Conservation (phyloP, 2,888 invertebrate genomes). For the Byasa hedistus region DNA sequence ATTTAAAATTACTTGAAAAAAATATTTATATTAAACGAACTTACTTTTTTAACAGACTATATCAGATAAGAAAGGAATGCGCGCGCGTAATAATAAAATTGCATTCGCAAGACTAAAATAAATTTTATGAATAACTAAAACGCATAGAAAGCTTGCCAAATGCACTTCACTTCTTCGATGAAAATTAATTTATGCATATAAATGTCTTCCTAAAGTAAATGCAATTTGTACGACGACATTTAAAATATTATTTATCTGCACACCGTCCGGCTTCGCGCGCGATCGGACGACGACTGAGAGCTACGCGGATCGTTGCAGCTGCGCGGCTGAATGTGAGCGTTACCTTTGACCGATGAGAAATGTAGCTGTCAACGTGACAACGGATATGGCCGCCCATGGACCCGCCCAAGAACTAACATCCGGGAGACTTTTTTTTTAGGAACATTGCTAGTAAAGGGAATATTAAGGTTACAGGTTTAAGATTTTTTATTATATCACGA, state of each 20-base stretch:
- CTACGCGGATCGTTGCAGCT: constrained; percentile 33
- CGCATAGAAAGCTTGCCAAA: constrained; percentile 42
- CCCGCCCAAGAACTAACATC: constrained; percentile 12
- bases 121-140: constrained; percentile 42
- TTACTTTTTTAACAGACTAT: constrained; percentile 11
- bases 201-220: constrained; percentile 5
- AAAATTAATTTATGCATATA: constrained; percentile 31
- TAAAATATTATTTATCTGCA: constrained; percentile 8
- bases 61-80: constrained; percentile 14
- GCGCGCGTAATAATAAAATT: constrained; percentile 27
- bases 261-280: constrained; percentile 21
- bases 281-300: constrained; percentile 31
- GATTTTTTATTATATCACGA: too few relatives aligned
- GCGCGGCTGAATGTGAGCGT: constrained; percentile 37
- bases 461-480: too few relatives aligned
- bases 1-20: neutral
- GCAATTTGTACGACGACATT: constrained; percentile 3
- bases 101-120: constrained; percentile 27
- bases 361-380: constrained; percentile 41
- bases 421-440: neutral
- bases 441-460: too few relatives aligned
- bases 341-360: constrained; percentile 39
- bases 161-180: constrained; percentile 36
- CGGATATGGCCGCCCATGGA: constrained; percentile 13
- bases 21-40: neutral